phyloP scores from a whole-genome alignment of 2,797 vertebrate genomes.

The Melanogrammus aeglefinus region DNA sequence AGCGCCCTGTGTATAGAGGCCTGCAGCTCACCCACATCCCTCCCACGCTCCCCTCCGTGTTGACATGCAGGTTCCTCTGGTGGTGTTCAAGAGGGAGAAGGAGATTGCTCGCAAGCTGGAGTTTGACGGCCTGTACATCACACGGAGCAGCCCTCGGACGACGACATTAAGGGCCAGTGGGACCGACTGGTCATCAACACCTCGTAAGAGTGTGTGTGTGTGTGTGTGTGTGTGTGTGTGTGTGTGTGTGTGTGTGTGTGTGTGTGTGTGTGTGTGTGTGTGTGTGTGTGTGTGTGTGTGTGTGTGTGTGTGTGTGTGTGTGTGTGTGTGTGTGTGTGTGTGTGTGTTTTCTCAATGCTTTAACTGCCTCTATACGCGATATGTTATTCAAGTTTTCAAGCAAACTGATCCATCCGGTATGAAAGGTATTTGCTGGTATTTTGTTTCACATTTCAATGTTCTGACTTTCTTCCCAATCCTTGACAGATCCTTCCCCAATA shows the following conservation, averaged over 20 bases:
- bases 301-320: no score
- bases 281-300: no score
- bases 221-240: background rate
- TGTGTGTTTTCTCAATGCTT: background rate
- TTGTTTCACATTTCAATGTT: background rate
- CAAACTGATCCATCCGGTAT: background rate
- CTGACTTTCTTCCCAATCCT: background rate
- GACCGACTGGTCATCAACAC: constrained; percentile 98
- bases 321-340: background rate
- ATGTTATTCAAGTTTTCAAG: background rate
- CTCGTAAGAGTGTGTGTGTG: constrained; percentile 76
- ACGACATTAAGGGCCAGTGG: constrained; percentile 99
- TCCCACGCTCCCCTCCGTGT: background rate
- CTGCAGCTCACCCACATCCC: background rate
- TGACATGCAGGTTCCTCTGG: constrained; percentile 85
- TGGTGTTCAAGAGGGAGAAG: constrained; percentile 97
- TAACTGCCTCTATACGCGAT: background rate
- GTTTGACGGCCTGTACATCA: constrained; percentile 97
- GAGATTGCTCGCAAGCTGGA: constrained; percentile 96
- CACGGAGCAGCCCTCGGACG: constrained; percentile 96
- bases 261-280: no score
- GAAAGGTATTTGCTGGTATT: background rate
- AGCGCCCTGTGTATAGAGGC: background rate
- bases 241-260: background rate
- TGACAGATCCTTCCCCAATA: constrained; percentile 91